Base-by-base conservation (phyloP, 2,888 invertebrate genomes). In the Vesta saturnalis region DNA sequence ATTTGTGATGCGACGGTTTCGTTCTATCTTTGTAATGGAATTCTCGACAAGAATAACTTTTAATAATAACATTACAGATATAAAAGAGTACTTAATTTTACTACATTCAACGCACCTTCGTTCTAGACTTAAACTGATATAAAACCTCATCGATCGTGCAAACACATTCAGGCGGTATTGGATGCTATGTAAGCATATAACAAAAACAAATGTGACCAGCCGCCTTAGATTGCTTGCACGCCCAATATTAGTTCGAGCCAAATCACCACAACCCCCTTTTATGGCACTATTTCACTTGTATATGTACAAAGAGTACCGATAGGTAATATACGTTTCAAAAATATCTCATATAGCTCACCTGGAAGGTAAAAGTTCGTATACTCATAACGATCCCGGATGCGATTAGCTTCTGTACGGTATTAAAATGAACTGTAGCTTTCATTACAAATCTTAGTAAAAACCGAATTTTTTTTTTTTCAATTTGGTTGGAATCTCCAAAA, bases 131-230 rank as follows among this genome's bases (percentile, higher is more conserved):
- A 68, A 62, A 55, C 59, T 57, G 64, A 69, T 69, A 69, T 65
- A 69, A 69, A 69, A 78, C 75, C 57, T 73, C 78, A 80, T 80
- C 78, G 80, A 80, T 79, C 77, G 74, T 54, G 72, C 73, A 79
- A 79, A 81, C 80, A 79, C 78, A 79, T 79, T 78, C 76, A 71
- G 58, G 70, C 72, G 76, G 77, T 80, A 81, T 80, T 79, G 79
- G 79, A 80, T 78, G 78, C 79, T 79, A 77, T 80, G 79, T 78
- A 80, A 80, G 80, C 81, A 79, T 77, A 78, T 79, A 80, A 79
- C 78, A 80, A 81, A 79, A 81, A 81, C 78, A 81, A 80, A 81
- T 80, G 80, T 77, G 79, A 77, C 78, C 80, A 74, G 76, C 74
- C 76, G 77, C 75, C 77, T 78, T 75, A 79, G 78, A 81, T 80